phyloP scores from a whole-genome alignment of 2,888 invertebrate species.

The Drosophila diplacantha region DNA sequence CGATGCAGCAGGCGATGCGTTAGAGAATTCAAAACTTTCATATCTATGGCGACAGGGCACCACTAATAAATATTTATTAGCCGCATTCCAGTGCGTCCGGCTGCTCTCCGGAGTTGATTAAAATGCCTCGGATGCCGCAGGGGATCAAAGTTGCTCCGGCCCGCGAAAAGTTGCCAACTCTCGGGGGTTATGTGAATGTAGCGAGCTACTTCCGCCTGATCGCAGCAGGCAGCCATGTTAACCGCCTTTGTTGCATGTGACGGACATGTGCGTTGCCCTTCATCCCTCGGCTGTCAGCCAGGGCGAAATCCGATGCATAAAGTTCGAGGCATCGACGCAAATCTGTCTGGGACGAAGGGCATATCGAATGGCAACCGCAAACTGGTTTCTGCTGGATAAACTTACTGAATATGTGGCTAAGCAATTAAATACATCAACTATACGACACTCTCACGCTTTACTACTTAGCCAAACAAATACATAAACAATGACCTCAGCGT shows the following conservation, averaged over 20 bases:
- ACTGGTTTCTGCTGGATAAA: neutral
- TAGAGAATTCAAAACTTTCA: slow-evolving; percentile 43
- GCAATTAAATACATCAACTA: neutral
- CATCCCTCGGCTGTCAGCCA: slow-evolving; percentile 17
- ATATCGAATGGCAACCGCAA: slow-evolving; percentile 1
- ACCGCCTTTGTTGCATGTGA: slow-evolving; percentile 23
- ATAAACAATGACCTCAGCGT: slow-evolving; percentile 8
- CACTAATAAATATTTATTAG: slow-evolving; percentile 66
- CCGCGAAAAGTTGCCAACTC: slow-evolving; percentile 36
- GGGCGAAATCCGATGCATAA: slow-evolving; percentile 8
- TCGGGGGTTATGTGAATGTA: neutral
- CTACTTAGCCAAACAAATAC: neutral
- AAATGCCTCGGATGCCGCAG: slow-evolving; percentile 50
- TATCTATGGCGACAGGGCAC: slow-evolving; percentile 26
- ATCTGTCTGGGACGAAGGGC: neutral
- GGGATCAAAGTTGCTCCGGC: slow-evolving; percentile 29
- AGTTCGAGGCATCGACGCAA: neutral
- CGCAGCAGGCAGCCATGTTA: slow-evolving; percentile 29
- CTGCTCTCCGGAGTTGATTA: slow-evolving; percentile 53
- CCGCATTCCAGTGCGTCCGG: slow-evolving; percentile 32
- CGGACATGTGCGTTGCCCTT: slow-evolving; percentile 23
- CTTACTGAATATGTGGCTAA: neutral
- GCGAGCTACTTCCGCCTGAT: slow-evolving; percentile 49
- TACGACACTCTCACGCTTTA: neutral
- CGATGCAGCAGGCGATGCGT: slow-evolving; percentile 1